phyloP scores from a whole-genome alignment of 2,797 vertebrate genomes.

The Mionectes olivaceus region DNA sequence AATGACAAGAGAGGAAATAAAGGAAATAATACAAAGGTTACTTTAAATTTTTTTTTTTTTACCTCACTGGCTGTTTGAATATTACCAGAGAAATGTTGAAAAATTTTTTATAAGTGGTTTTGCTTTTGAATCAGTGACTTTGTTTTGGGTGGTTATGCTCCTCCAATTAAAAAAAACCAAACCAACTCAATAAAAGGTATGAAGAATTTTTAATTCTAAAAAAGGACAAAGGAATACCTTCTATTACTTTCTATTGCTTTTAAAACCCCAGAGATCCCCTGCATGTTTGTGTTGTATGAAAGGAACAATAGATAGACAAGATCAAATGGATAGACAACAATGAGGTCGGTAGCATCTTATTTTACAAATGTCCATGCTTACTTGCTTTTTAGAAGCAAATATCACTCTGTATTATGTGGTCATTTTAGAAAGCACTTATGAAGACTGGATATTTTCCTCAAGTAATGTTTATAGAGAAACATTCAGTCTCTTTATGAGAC shows the following conservation, averaged over 20 bases:
- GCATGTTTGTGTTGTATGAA: not conserved
- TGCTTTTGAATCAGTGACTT: not conserved
- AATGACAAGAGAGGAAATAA: not conserved
- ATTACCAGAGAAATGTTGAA: not conserved
- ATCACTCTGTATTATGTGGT: too few relatives aligned
- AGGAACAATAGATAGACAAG: not conserved
- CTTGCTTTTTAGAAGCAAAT: not conserved
- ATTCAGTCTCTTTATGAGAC: not conserved
- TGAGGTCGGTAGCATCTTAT: not conserved
- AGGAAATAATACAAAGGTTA: not conserved
- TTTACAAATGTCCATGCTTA: not conserved
- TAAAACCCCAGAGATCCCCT: not conserved
- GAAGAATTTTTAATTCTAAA: not conserved
- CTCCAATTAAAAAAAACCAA: not conserved
- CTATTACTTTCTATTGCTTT: not conserved
- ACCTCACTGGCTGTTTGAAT: not conserved
- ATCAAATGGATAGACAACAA: too few relatives aligned
- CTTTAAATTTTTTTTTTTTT: not conserved
- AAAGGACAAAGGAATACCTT: not conserved
- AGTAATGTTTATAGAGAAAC: not conserved
- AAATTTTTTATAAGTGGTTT: not conserved
- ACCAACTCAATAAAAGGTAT: not conserved
- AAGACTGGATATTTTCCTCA: not conserved
- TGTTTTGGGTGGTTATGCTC: not conserved
- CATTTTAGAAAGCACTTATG: not conserved